A percentile compares a stretch with the other conserved stretches of the same genome.
These are phyloP conservation scores for Oligia strigilis DNA, from an alignment of 2,888 invertebrate genomes.

Conservation along the genomic window DNA sequence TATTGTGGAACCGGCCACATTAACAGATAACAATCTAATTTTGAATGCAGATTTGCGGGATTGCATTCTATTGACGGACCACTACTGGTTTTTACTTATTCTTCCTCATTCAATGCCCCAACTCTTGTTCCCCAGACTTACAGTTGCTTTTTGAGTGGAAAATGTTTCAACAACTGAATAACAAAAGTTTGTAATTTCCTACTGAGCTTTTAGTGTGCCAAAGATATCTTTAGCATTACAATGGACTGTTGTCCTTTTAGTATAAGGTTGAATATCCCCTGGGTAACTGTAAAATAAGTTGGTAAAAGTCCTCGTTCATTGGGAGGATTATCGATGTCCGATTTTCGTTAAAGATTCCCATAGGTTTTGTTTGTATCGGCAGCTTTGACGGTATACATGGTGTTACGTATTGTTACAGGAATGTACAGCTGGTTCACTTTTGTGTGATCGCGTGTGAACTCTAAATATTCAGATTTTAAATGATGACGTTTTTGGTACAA, in stretches of 20 bases:
- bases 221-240: conserved; percentile 29
- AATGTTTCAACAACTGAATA: conserved; percentile 24
- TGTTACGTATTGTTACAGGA: conserved; percentile 61
- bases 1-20: conserved; percentile 77
- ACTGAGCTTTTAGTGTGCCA: conserved; percentile 62
- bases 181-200: conserved; percentile 52
- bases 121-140: not conserved
- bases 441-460: conserved; percentile 56
- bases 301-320: conserved; percentile 63
- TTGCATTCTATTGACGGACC: conserved; percentile 75
- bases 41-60: conserved; percentile 82
- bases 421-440: conserved; percentile 61
- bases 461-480: conserved; percentile 44
- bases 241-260: accelerated
- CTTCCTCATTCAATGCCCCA: conserved; percentile 28
- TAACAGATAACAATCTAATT: conserved; percentile 87
- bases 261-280: conserved; percentile 49
- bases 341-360: conserved; percentile 76
- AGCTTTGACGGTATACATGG: conserved; percentile 66
- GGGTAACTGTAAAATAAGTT: conserved; percentile 7
- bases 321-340: conserved; percentile 79
- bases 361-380: conserved; percentile 71
- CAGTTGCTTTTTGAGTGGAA: conserved; percentile 29
- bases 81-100: conserved; percentile 57
- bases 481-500: conserved; percentile 20